Conservation (phyloP, 2,113 vertebrate species). For the Stigmatopora argus region DNA sequence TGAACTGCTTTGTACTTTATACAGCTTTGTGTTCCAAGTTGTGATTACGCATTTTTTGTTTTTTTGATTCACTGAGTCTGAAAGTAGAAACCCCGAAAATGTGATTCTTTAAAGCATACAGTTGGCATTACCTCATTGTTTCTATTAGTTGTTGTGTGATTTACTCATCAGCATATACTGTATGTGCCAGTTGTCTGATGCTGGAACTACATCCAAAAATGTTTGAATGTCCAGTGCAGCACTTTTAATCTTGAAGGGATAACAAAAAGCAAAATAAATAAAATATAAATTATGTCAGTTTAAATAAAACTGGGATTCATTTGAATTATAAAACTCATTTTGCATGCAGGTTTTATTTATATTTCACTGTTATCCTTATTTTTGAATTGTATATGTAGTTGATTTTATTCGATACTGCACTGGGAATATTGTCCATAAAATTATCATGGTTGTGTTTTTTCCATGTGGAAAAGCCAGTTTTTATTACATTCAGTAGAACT, state of each 20-base stretch:
- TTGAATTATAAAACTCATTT: background rate
- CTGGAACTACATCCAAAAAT: background rate
- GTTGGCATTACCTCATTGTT: conserved; percentile 1
- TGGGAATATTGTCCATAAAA: background rate
- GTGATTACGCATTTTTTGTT: background rate
- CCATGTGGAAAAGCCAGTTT: background rate
- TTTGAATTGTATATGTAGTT: background rate
- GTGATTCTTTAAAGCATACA: background rate
- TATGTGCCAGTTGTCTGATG: background rate
- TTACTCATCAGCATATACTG: background rate
- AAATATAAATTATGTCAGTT: background rate
- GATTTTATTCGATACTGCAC: background rate
- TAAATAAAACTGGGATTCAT: background rate
- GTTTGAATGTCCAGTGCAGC: background rate
- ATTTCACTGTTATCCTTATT: background rate
- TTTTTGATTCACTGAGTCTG: background rate
- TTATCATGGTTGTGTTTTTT: background rate
- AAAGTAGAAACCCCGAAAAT: background rate
- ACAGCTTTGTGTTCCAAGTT: background rate
- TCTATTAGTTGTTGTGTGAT: background rate
- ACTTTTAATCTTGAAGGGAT: background rate
- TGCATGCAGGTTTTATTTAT: background rate
- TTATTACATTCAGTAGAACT: background rate
- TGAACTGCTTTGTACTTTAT: background rate
- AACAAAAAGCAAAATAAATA: background rate